Conservation (phyloP, 2,888 invertebrate species). For the Drosophila robusta region DNA sequence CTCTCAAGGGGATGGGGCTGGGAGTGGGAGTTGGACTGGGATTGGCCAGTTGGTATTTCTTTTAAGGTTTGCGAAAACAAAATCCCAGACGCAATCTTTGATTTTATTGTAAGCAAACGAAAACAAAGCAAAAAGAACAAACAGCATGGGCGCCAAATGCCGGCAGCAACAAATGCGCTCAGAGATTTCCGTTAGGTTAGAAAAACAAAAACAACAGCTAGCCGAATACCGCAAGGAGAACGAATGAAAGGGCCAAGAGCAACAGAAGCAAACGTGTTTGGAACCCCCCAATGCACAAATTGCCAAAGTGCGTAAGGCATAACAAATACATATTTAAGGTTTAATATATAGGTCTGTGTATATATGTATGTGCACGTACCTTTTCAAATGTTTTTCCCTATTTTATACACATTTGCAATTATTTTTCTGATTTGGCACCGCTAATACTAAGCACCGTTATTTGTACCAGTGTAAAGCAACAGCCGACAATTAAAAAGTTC, state of each 20-base stretch:
- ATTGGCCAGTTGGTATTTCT: slow-evolving; percentile 51
- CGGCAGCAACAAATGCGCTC: slow-evolving; percentile 62
- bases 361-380: background rate
- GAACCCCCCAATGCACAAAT: slow-evolving; percentile 27
- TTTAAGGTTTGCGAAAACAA: slow-evolving; percentile 67
- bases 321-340: slow-evolving; percentile 23
- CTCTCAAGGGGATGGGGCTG: slow-evolving; percentile 31
- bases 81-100: slow-evolving; percentile 77
- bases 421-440: no score
- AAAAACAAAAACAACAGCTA: slow-evolving; percentile 55
- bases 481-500: no score
- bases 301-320: slow-evolving; percentile 41
- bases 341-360: background rate
- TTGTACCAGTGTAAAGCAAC: no score
- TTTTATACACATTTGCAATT: no score
- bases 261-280: slow-evolving; percentile 13
- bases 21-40: slow-evolving; percentile 22
- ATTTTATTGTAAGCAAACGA: slow-evolving; percentile 65
- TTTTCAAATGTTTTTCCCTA: no score
- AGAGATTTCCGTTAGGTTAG: slow-evolving; percentile 59
- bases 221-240: slow-evolving; percentile 43
- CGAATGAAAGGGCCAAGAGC: slow-evolving; percentile 21
- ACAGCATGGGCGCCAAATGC: slow-evolving; percentile 41
- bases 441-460: no score
- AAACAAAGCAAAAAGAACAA: slow-evolving; percentile 59